phyloP scores from a whole-genome alignment of 2,113 vertebrate genomes.

The Rhabdomys dilectus region DNA sequence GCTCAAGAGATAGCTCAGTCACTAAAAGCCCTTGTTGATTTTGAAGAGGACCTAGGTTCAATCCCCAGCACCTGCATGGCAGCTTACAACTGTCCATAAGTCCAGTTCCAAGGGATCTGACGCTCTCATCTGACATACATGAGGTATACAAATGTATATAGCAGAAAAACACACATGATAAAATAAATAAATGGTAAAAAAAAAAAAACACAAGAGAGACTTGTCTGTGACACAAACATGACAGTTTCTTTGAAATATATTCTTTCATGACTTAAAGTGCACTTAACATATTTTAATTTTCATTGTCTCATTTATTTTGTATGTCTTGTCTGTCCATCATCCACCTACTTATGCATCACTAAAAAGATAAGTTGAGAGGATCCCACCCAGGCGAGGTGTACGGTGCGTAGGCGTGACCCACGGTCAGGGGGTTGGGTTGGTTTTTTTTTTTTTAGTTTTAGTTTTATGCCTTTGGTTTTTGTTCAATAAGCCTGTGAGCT shows the following conservation, averaged over 20 bases:
- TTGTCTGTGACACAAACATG: not conserved
- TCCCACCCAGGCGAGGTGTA: not conserved
- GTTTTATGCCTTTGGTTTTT: not conserved
- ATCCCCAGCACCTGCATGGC: not conserved
- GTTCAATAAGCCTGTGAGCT: slow-evolving; percentile 1
- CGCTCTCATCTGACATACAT: not conserved
- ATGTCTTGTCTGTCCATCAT: not conserved
- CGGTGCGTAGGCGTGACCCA: fast-evolving
- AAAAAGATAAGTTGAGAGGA: not conserved
- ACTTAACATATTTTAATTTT: slow-evolving; percentile 4
- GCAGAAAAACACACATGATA: not conserved
- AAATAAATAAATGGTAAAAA: not conserved
- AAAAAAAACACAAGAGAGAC: not conserved
- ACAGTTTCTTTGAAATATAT: not conserved
- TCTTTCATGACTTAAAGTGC: not conserved
- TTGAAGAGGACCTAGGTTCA: not conserved
- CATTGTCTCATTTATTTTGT: slow-evolving; percentile 9
- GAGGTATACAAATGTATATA: not conserved
- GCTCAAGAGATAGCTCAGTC: not conserved
- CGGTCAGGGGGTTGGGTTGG: not conserved
- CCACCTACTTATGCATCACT: not conserved
- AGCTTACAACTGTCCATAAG: not conserved
- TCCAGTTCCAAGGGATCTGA: not conserved
- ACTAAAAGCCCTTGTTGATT: not conserved
- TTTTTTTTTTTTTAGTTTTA: too few species aligned